phyloP scores from a whole-genome alignment of 2,113 vertebrate species.

The Syngnathus floridae region DNA sequence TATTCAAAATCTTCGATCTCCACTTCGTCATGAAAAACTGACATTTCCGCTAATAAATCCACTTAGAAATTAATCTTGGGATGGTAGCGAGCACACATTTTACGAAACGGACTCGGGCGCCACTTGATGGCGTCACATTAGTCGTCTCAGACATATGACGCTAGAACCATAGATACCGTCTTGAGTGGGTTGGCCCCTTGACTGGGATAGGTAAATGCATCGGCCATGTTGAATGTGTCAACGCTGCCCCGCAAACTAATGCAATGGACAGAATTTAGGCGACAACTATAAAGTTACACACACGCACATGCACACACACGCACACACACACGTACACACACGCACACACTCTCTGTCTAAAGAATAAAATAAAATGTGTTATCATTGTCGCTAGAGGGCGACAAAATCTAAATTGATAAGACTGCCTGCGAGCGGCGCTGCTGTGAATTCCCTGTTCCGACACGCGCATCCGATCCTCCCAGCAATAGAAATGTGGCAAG shows the following conservation, averaged over 20 bases:
- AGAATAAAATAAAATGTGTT: neutral
- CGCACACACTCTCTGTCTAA: too few species aligned
- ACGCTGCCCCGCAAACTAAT: neutral
- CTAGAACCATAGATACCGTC: neutral
- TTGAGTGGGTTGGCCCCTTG: neutral
- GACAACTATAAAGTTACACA: neutral
- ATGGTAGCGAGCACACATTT: neutral
- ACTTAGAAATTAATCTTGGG: neutral
- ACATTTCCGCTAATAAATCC: constrained; percentile 61
- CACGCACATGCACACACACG: neutral
- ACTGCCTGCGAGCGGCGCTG: neutral
- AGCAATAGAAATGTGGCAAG: too few species aligned
- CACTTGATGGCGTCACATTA: neutral
- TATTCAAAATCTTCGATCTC: constrained; percentile 98
- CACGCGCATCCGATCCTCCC: too few species aligned
- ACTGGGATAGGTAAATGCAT: neutral
- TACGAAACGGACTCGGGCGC: neutral
- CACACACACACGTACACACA: too few species aligned
- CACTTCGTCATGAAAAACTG: constrained; percentile 90
- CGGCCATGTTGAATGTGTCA: constrained; percentile 1
- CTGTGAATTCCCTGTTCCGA: too few species aligned
- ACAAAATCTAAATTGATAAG: neutral
- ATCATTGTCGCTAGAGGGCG: neutral
- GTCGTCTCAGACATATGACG: neutral
- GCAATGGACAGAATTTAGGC: neutral